These are phyloP conservation scores for Nannoperca obscura DNA, from an alignment of 2,797 vertebrate species.

Conservation along the genomic window DNA sequence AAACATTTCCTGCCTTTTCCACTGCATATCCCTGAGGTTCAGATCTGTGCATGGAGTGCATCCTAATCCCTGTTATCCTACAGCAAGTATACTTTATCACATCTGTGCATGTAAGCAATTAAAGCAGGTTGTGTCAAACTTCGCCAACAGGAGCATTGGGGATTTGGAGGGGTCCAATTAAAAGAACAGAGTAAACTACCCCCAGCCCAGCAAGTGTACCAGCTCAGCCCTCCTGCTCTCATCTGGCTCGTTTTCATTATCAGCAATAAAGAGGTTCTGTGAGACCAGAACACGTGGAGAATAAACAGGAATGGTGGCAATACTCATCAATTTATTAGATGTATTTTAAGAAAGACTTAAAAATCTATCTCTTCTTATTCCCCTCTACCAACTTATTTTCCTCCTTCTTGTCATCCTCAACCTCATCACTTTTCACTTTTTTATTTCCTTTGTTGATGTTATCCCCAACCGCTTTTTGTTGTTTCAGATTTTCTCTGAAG, in stretches of 20 bases:
- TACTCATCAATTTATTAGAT: conserved; percentile 26
- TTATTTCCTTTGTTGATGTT: conserved; percentile 19
- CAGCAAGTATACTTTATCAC: conserved; percentile 75
- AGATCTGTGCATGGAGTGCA: conserved; percentile 60
- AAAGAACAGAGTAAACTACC: conserved; percentile 77
- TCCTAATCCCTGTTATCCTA: conserved; percentile 71
- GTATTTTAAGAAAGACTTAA: background rate
- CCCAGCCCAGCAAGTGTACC: conserved; percentile 41
- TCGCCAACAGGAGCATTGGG: conserved; percentile 66
- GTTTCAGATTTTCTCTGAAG: conserved; percentile 1
- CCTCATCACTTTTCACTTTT: background rate
- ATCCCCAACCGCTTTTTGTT: background rate
- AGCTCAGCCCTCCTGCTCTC: conserved; percentile 46
- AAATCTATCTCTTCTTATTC: background rate
- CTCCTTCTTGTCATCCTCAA: background rate
- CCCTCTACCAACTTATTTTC: background rate
- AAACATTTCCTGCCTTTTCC: conserved; percentile 53
- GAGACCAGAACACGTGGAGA: conserved; percentile 48
- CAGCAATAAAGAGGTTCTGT: conserved; percentile 35
- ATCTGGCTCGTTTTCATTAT: conserved; percentile 62
- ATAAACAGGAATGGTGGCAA: conserved; percentile 12
- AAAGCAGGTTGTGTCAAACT: conserved; percentile 72
- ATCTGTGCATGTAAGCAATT: conserved; percentile 75
- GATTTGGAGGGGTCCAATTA: conserved; percentile 83
- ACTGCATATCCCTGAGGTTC: conserved; percentile 39